Conservation (phyloP, 2,888 invertebrate species). For the Clusia tigrina region DNA sequence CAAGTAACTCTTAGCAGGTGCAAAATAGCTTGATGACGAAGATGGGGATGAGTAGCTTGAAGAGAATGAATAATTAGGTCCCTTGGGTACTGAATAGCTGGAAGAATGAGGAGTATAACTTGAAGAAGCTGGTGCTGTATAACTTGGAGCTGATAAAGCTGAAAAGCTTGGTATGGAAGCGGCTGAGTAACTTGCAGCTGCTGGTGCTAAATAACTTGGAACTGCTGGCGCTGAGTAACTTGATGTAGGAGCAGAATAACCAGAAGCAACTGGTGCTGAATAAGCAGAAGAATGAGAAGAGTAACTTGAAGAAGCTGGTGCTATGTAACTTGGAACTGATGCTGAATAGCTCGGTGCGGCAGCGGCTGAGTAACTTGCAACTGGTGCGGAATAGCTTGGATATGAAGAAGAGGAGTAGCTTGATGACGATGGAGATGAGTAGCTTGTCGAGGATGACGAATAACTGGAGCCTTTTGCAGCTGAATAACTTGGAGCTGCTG, state of each 20-base stretch:
- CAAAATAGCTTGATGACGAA: no score
- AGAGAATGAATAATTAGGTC: slow-evolving; percentile 26
- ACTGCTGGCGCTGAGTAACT: slow-evolving; percentile 27
- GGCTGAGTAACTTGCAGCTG: slow-evolving; percentile 18
- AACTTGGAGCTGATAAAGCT: slow-evolving; percentile 23
- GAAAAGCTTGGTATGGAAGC: slow-evolving; percentile 28
- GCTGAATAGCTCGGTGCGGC: slow-evolving; percentile 22
- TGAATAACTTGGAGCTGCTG: slow-evolving; percentile 24
- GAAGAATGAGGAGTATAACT: no score
- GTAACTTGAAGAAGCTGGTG: slow-evolving; percentile 28
- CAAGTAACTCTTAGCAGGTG: no score
- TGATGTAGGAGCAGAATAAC: slow-evolving; percentile 18
- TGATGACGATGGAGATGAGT: slow-evolving; percentile 22
- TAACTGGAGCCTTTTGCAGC: slow-evolving; percentile 14
- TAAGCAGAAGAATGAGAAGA: slow-evolving; percentile 25
- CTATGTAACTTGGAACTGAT: slow-evolving; percentile 13
- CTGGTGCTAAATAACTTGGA: slow-evolving; percentile 29
- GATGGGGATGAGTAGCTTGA: slow-evolving; percentile 13
- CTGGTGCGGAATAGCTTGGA: slow-evolving; percentile 16
- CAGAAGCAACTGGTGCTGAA: slow-evolving; percentile 24
- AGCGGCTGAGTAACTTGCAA: slow-evolving; percentile 25
- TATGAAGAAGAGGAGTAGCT: slow-evolving; percentile 27
- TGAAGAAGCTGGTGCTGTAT: slow-evolving; percentile 12
- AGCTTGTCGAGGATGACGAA: slow-evolving; percentile 19
- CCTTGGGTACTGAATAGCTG: slow-evolving; percentile 26